Evolutionary conservation across 2,113 vertebrate species (phyloP).

Genomic region (Rhineura floridana): DNA sequence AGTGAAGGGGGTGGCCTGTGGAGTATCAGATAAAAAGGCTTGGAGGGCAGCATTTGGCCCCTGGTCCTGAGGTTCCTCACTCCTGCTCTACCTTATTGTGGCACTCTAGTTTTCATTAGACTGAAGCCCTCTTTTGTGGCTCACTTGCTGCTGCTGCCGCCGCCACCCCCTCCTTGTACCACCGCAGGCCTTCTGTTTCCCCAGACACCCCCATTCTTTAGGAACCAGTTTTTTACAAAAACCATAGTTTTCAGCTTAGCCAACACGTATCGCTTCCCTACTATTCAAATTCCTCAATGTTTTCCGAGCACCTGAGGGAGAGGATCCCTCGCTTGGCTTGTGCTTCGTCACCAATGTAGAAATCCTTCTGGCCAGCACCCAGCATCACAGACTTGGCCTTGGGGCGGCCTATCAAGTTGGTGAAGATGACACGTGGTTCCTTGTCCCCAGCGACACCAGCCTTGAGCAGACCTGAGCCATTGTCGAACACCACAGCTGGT

Average conservation of each 20-base stretch:
- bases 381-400: conserved; percentile 27
- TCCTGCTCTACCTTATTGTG: neutral
- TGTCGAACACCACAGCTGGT: conserved; percentile 62
- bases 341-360: conserved; percentile 52
- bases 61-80: too few relatives aligned
- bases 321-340: conserved; percentile 50
- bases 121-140: neutral
- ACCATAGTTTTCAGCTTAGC: neutral
- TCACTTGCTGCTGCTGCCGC: neutral
- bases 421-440: conserved; percentile 60
- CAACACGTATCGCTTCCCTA: too few relatives aligned
- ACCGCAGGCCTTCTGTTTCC: neutral
- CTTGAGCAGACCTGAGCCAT: conserved; percentile 70
- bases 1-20: too few relatives aligned
- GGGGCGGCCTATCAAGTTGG: conserved; percentile 60
- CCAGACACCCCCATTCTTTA: neutral
- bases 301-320: conserved; percentile 48
- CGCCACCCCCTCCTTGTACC: neutral
- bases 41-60: too few relatives aligned
- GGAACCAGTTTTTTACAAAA: neutral
- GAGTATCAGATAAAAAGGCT: too few relatives aligned
- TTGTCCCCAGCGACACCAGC: conserved; percentile 67
- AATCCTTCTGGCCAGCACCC: conserved; percentile 10
- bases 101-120: neutral
- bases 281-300: neutral